Percentiles rank a stretch among this genome's conserved stretches.
Conservation (phyloP, 2,888 invertebrate genomes). For the Hoplodrina ambigua region DNA sequence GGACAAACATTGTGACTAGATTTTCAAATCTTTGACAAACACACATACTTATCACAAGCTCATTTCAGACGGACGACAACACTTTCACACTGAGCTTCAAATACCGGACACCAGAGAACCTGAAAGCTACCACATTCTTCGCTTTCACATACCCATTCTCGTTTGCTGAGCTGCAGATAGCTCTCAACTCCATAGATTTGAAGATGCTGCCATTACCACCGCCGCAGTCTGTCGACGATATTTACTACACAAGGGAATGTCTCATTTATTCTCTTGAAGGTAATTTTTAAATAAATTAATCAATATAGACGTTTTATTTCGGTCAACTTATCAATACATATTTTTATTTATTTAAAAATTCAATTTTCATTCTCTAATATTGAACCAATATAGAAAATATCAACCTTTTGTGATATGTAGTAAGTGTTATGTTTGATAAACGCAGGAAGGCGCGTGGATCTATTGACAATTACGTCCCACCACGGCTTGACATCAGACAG, state of each 20-base stretch:
- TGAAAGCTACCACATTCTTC: constrained; percentile 94
- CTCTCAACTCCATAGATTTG: constrained; percentile 92
- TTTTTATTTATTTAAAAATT: too few relatives aligned
- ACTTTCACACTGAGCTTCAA: constrained; percentile 94
- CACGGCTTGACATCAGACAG: constrained; percentile 93
- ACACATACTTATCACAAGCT: not conserved
- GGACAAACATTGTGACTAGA: too few relatives aligned
- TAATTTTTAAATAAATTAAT: constrained; percentile 48
- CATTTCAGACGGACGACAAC: constrained; percentile 92
- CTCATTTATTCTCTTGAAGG: constrained; percentile 94
- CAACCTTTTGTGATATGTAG: not conserved
- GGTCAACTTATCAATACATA: too few relatives aligned
- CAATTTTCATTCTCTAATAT: too few relatives aligned
- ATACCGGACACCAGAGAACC: constrained; percentile 93
- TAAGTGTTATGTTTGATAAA: constrained; percentile 6
- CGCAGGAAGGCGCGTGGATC: constrained; percentile 92
- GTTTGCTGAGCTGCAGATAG: constrained; percentile 94
- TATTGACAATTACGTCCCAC: constrained; percentile 95
- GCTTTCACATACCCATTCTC: constrained; percentile 98
- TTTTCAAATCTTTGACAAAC: not conserved
- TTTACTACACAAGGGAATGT: constrained; percentile 96
- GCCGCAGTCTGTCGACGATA: constrained; percentile 90
- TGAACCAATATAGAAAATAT: too few relatives aligned
- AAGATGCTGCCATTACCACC: constrained; percentile 87
- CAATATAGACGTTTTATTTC: too few relatives aligned